Conservation (phyloP, 1,140 invertebrate genomes). For the Platyura marginata region DNA sequence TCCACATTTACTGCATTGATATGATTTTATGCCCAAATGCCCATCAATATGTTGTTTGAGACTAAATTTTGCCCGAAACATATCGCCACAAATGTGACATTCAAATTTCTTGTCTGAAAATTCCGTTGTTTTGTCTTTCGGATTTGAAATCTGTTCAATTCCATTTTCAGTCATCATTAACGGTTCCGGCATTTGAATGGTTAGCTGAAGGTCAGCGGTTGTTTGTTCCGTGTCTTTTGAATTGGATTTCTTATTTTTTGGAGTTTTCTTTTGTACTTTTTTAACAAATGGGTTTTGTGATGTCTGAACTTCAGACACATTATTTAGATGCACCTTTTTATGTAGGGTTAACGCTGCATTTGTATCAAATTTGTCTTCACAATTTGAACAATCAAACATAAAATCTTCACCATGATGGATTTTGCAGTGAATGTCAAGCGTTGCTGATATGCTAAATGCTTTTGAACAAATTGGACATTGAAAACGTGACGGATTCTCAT, state of each 20-base stretch:
- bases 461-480: not conserved
- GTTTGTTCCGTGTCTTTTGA: not conserved
- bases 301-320: not conserved
- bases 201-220: not conserved
- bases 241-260: not conserved
- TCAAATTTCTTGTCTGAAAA: not conserved
- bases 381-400: too few relatives aligned
- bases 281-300: not conserved
- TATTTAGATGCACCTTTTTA: not conserved
- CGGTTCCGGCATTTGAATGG: not conserved
- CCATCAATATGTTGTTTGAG: not conserved
- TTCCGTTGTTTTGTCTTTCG: not conserved
- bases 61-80: not conserved
- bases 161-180: not conserved
- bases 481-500: too few relatives aligned
- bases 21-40: not conserved
- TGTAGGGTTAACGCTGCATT: not conserved
- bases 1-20: not conserved
- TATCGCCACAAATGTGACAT: not conserved
- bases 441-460: not conserved
- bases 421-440: not conserved
- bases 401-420: too few relatives aligned
- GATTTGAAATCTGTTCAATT: not conserved
- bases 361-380: not conserved
- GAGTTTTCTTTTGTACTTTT: not conserved